Conservation (phyloP, 2,888 invertebrate species). For the Eupithecia abbreviata region DNA sequence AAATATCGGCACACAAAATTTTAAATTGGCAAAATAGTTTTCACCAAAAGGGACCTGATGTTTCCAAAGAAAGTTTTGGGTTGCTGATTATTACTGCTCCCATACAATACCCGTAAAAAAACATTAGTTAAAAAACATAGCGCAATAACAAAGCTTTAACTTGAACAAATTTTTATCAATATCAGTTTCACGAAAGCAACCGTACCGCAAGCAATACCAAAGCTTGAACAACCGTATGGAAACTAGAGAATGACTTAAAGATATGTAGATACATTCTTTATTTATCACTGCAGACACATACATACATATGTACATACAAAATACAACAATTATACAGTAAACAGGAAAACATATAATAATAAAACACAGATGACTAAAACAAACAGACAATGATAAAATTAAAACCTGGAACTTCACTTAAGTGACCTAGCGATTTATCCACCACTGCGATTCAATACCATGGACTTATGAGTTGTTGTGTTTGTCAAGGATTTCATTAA, state of each 20-base stretch:
- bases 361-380: too few species aligned
- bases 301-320: too few species aligned
- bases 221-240: background rate
- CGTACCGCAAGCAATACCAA: background rate
- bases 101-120: background rate
- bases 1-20: too few species aligned
- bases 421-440: slow-evolving; percentile 4
- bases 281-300: too few species aligned
- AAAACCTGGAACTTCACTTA: background rate
- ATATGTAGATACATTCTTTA: too few species aligned
- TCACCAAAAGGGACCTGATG: background rate
- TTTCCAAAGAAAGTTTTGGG: too few species aligned
- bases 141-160: background rate
- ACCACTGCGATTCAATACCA: slow-evolving; percentile 5
- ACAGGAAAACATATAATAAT: too few species aligned
- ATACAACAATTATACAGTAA: too few species aligned
- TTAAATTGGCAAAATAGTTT: background rate
- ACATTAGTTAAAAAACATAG: background rate
- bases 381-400: too few species aligned
- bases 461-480: slow-evolving; percentile 40
- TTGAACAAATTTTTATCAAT: background rate
- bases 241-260: background rate
- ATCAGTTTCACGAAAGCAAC: background rate
- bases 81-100: too few species aligned
- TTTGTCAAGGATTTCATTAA: slow-evolving; percentile 43